Evolutionary conservation across 2,797 vertebrate species (phyloP).

Genomic region (Betta splendens): DNA sequence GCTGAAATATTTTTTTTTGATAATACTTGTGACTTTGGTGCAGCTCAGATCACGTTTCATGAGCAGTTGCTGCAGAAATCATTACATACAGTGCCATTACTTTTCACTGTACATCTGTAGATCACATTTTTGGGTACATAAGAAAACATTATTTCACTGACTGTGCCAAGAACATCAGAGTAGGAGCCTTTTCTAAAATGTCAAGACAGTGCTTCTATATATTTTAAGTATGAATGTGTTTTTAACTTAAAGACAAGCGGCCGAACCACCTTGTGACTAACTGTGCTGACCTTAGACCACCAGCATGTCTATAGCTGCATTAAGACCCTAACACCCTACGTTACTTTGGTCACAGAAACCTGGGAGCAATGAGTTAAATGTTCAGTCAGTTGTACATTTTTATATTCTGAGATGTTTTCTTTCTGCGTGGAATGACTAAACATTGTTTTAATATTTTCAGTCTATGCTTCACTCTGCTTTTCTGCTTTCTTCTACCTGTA

Average conservation of each 20-base stretch:
- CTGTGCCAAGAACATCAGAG: no score
- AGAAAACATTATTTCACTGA: no score
- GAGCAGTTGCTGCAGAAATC: no score
- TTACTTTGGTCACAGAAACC: background rate
- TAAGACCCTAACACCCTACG: constrained; percentile 10
- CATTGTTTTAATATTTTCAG: background rate
- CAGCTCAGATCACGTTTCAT: no score
- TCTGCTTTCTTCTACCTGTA: background rate
- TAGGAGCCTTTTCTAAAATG: no score
- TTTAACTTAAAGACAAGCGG: constrained; percentile 15
- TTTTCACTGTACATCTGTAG: no score
- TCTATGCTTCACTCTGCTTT: background rate
- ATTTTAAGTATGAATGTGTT: background rate
- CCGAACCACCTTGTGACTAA: constrained; percentile 5
- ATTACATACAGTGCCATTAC: no score
- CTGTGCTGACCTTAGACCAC: constrained; percentile 12
- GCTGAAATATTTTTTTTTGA: no score
- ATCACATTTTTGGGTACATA: no score
- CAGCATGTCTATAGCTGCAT: background rate
- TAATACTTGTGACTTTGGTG: no score
- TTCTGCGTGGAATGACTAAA: constrained; percentile 2
- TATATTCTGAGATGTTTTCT: background rate
- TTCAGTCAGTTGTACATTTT: no score
- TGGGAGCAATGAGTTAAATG: no score
- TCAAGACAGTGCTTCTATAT: constrained; percentile 39